A percentile compares a stretch with the other conserved stretches of the same genome.
Evolutionary conservation across 2,888 invertebrate species (phyloP).

Genomic region (Cryptophagus acutangulus): DNA sequence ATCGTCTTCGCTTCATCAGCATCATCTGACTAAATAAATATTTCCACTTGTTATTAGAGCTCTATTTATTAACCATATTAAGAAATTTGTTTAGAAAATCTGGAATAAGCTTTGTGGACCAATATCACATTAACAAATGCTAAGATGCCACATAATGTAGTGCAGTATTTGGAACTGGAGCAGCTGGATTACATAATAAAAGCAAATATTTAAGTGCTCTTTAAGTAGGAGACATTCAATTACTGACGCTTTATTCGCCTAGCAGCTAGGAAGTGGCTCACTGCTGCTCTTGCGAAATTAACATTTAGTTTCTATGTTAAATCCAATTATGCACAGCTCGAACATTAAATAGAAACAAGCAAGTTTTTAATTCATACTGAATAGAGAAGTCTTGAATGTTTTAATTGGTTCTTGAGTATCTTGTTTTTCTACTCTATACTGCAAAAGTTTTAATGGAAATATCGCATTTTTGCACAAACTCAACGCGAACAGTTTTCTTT

Average conservation of each 20-base stretch:
- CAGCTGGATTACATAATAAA: slow-evolving; percentile 28
- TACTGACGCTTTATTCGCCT: slow-evolving; percentile 26
- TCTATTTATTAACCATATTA: too few relatives aligned
- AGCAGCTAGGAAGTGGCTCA: slow-evolving; percentile 20
- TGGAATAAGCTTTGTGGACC: background rate
- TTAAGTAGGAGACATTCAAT: slow-evolving; percentile 33
- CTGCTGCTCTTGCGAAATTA: slow-evolving; percentile 22
- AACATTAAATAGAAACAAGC: slow-evolving; percentile 14
- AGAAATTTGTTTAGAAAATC: too few relatives aligned
- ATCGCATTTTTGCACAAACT: background rate
- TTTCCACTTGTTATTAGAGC: too few relatives aligned
- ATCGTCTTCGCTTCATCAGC: too few relatives aligned
- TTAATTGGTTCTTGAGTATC: slow-evolving; percentile 11
- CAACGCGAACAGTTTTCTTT: too few relatives aligned
- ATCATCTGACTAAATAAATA: too few relatives aligned
- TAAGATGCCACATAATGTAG: slow-evolving; percentile 22
- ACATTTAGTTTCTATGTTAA: slow-evolving; percentile 21
- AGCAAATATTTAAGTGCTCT: slow-evolving; percentile 32
- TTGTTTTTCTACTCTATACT: background rate
- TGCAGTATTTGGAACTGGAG: slow-evolving; percentile 18
- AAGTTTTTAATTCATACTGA: slow-evolving; percentile 16
- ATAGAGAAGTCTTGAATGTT: slow-evolving; percentile 7
- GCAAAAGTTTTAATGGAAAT: background rate
- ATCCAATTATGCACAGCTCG: slow-evolving; percentile 21
- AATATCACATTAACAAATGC: slow-evolving; percentile 8